A percentile compares a stretch with the other conserved stretches of the same genome.
Conservation (phyloP, 2,797 vertebrate genomes). For the Eulemur rubriventer region DNA sequence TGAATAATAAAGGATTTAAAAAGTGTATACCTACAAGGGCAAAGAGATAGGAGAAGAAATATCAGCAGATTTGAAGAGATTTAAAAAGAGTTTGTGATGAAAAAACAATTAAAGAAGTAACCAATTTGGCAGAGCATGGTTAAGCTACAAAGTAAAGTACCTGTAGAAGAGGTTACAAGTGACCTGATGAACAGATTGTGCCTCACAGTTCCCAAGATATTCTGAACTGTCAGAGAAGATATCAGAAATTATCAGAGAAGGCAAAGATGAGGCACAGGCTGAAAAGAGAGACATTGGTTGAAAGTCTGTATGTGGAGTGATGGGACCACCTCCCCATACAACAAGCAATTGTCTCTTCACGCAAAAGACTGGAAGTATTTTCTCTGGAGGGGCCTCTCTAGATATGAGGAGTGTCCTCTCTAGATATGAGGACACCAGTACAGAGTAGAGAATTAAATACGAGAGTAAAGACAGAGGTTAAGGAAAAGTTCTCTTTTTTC, state of each 20-base stretch:
- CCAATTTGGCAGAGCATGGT: not conserved
- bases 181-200: not conserved
- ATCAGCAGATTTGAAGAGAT: not conserved
- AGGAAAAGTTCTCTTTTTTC: not conserved
- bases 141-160: not conserved
- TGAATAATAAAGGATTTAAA: conserved; percentile 16
- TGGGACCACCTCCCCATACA: not conserved
- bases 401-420: not conserved
- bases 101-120: not conserved
- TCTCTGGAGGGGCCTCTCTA: not conserved
- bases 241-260: not conserved
- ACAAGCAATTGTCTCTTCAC: not conserved
- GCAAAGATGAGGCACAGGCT: not conserved
- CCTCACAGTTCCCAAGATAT: not conserved
- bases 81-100: not conserved
- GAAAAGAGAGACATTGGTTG: not conserved
- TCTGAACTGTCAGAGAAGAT: not conserved
- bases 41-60: not conserved
- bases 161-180: not conserved
- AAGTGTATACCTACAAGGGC: not conserved
- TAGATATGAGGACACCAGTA: not conserved
- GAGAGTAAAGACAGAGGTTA: not conserved
- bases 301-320: not conserved
- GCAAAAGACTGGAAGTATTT: not conserved
- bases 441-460: not conserved